Evolutionary conservation across 2,888 invertebrate genomes (phyloP).

Genomic region (Carpatolechia fugitivella): DNA sequence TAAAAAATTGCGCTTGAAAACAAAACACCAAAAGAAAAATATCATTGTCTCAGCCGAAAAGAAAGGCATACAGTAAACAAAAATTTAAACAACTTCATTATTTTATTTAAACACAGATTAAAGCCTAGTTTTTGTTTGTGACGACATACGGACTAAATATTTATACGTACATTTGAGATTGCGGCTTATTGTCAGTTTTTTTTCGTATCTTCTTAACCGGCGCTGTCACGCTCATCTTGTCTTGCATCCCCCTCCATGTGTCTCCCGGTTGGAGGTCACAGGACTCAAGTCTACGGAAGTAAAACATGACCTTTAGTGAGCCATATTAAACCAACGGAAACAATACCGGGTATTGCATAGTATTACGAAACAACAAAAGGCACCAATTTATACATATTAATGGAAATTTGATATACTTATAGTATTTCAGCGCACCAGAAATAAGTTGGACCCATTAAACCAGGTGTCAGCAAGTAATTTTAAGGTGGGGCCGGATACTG

Average conservation of each 20-base stretch:
- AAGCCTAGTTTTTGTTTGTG: background rate
- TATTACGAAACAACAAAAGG: too few relatives aligned
- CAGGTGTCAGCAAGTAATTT: too few relatives aligned
- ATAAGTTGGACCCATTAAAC: too few relatives aligned
- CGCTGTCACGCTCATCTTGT: constrained; percentile 90
- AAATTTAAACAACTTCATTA: background rate
- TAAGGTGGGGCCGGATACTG: too few relatives aligned
- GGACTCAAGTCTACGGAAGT: constrained; percentile 89
- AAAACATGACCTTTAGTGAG: constrained; percentile 72
- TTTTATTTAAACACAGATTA: background rate
- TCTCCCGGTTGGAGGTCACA: constrained; percentile 88
- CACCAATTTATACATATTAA: background rate
- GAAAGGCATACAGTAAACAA: too few relatives aligned
- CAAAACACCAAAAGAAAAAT: too few relatives aligned
- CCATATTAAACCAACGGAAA: constrained; percentile 4
- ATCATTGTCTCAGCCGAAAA: too few relatives aligned
- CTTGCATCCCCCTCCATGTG: constrained; percentile 88
- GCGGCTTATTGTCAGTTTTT: constrained; percentile 84
- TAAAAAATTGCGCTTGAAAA: too few relatives aligned
- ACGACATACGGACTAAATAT: background rate
- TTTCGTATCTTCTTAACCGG: constrained; percentile 84
- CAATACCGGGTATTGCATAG: background rate
- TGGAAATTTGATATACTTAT: background rate
- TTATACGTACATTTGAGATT: constrained; percentile 81
- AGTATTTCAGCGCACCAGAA: too few relatives aligned